Base-by-base conservation (phyloP, 2,797 vertebrate species). In the Podargus strigoides region DNA sequence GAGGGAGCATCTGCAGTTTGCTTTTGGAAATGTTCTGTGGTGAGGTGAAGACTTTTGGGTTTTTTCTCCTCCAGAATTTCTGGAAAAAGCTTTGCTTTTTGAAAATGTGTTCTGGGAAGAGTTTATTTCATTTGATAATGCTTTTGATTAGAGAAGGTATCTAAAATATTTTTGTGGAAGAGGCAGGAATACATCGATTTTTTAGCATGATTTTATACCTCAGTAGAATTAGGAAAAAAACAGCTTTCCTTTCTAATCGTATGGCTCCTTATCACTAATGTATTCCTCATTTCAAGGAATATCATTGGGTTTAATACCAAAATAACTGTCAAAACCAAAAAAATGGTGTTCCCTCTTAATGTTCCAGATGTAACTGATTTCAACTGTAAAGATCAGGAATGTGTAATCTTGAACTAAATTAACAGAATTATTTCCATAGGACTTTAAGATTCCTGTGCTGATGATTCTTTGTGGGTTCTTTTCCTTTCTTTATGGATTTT, bases 1-100 rank as follows among this genome's bases (percentile, higher is more conserved):
- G 74, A 87, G 60, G 87, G 77, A 87, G 80, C 83, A 91, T 96
- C 93, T 94, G 89, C 75, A 94, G 58, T 77, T 94, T 70, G 82
- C 89, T 92, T 84, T 93, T 86, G 37, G 34, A 88, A 84, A 86
- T 66, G 37, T 56, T 93, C 67, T 88, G 55, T 64, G 89, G 85
- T 86, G 80, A 88, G 19, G 46, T 87, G 63, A 86, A 88, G 63
- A 52, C 32, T 41, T 53, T 53, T 52, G 41, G 41, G 41, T 85
- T 9, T 64, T 62, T 77, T 50, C n/a, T n/a, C n/a, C n/a, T 27
- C 7, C 46, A 79, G 73, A 12, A 2, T 73, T 88, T 84, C 59
- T 52, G 75, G 82, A 70, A 93, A 66, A 86, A 42, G 1, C 41
- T 46, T 78, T 36, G 12, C 16, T 64, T 93, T 86, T 90, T 79